Conservation (phyloP, 2,797 vertebrate genomes). For the Gobio occitaniae region DNA sequence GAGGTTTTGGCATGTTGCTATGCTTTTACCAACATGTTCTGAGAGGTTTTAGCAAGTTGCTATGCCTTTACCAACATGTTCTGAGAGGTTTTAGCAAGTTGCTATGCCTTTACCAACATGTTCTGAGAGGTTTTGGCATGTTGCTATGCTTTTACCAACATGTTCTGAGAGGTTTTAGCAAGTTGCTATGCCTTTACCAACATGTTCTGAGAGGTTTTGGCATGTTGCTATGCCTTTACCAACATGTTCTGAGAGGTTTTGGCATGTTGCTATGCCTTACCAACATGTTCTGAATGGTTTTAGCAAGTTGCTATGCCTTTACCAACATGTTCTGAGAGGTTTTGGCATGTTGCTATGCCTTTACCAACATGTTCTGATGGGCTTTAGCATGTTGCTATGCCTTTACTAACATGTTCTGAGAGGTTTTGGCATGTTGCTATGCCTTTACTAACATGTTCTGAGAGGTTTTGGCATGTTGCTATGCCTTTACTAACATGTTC, state of each 20-base stretch:
- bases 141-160: not conserved
- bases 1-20: too few species aligned
- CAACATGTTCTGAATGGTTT: not conserved
- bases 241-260: not conserved
- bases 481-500: not conserved
- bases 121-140: not conserved
- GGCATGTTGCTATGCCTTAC: not conserved
- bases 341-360: not conserved
- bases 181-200: not conserved
- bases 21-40: too few species aligned
- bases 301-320: not conserved
- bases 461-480: not conserved
- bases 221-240: not conserved
- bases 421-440: not conserved
- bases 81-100: not conserved
- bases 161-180: not conserved
- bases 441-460: not conserved
- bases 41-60: too few species aligned
- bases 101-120: not conserved
- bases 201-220: accelerated
- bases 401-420: not conserved
- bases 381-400: not conserved
- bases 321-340: not conserved
- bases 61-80: not conserved
- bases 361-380: too few species aligned